Evolutionary conservation across 2,888 invertebrate species (phyloP).

Genomic region (Spisula subtruncata): DNA sequence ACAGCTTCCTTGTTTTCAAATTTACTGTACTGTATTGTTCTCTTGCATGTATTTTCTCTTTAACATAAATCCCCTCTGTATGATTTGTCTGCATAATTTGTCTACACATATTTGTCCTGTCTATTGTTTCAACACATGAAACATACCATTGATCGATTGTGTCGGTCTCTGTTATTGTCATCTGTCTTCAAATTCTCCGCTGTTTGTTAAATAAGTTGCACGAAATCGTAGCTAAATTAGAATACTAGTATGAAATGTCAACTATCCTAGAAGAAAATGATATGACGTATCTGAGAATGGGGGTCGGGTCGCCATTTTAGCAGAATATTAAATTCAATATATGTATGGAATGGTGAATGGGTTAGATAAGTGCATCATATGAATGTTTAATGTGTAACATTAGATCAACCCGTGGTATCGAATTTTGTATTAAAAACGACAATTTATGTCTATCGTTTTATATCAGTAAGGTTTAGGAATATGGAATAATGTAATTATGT

Average conservation of each 20-base stretch:
- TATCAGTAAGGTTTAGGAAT: background rate
- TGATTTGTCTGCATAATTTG: too few species aligned
- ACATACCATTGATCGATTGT: background rate
- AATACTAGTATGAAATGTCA: background rate
- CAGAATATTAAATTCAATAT: background rate
- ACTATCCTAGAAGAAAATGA: background rate
- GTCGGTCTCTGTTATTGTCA: background rate
- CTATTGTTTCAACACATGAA: too few species aligned
- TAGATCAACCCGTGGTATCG: background rate
- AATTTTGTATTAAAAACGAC: background rate
- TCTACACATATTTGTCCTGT: too few species aligned
- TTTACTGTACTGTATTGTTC: too few species aligned
- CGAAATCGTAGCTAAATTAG: background rate
- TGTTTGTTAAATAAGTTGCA: background rate
- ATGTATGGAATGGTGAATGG: background rate
- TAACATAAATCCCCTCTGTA: too few species aligned
- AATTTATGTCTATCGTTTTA: conserved; percentile 2
- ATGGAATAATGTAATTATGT: background rate
- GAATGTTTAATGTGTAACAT: background rate
- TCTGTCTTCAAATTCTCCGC: background rate
- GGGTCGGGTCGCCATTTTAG: background rate
- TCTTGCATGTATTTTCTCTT: too few species aligned
- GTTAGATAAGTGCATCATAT: background rate
- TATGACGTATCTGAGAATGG: too few species aligned
- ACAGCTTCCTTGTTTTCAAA: too few species aligned